Percentiles rank a stretch among this genome's conserved stretches.
phyloP scores from a whole-genome alignment of 2,888 invertebrate genomes.

The Ormyrus nitidulus region DNA sequence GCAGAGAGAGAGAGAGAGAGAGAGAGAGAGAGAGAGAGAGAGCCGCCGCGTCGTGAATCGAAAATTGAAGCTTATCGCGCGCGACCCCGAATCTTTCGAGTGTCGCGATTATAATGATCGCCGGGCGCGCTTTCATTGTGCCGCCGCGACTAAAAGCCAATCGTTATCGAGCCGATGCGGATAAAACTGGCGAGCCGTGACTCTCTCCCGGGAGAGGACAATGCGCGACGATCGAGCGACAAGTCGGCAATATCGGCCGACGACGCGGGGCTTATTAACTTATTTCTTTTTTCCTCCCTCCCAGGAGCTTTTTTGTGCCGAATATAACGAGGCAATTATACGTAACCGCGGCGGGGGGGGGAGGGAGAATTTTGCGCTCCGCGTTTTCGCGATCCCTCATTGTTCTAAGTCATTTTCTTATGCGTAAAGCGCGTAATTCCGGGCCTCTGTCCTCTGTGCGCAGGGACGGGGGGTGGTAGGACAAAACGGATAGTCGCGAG shows the following conservation, averaged over 20 bases:
- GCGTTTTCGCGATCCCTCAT: not conserved
- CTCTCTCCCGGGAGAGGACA: constrained; percentile 8
- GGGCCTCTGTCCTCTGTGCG: too few relatives aligned
- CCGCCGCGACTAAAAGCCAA: constrained; percentile 24
- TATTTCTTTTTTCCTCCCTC: constrained; percentile 17
- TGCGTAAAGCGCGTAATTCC: too few relatives aligned
- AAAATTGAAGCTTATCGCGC: constrained; percentile 36
- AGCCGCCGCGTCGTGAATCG: constrained; percentile 8
- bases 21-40: not conserved
- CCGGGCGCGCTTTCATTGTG: not conserved
- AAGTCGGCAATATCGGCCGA: not conserved
- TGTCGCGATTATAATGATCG: constrained; percentile 48
- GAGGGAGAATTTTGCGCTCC: constrained; percentile 3
- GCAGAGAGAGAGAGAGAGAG: not conserved
- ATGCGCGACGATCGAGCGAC: constrained; percentile 20
- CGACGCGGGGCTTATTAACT: constrained; percentile 41
- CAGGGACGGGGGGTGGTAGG: not conserved
- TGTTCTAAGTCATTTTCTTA: constrained; percentile 52
- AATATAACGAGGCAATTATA: constrained; percentile 53
- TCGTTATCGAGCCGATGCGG: constrained; percentile 45
- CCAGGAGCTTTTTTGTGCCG: not conserved
- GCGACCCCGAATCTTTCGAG: constrained; percentile 38
- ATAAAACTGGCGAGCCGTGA: constrained; percentile 47
- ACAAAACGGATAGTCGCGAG: constrained; percentile 9
- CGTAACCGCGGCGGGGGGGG: not conserved